Evolutionary conservation across 1,140 invertebrate species (phyloP).

Genomic region (Cepaea nemoralis): DNA sequence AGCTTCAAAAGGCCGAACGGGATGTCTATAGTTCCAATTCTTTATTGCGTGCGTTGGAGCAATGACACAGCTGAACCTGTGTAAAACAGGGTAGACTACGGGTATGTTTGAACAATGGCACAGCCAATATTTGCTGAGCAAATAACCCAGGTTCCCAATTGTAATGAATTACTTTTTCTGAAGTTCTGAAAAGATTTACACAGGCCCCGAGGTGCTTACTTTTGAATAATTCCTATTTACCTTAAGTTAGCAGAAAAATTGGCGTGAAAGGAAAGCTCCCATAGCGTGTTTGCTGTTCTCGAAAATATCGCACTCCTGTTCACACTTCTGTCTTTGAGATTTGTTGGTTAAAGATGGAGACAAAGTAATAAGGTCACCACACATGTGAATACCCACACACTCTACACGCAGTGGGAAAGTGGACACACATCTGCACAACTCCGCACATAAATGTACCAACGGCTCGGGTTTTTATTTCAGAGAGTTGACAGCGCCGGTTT

Average conservation of each 20-base stretch:
- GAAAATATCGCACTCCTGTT: neutral
- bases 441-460: no score
- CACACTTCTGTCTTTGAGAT: neutral
- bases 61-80: neutral
- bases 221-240: constrained; percentile 3
- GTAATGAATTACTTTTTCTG: constrained; percentile 10
- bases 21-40: neutral
- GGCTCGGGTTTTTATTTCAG: no score
- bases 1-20: neutral
- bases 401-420: no score
- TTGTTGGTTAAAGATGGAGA: neutral
- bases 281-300: neutral
- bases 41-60: neutral
- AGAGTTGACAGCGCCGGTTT: no score
- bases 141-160: neutral
- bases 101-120: constrained; percentile 4
- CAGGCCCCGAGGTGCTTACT: neutral
- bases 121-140: constrained; percentile 3
- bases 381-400: no score
- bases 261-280: neutral
- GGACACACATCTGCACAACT: no score
- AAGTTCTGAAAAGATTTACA: neutral
- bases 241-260: neutral
- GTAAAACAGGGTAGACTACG: neutral
- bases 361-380: neutral